phyloP scores from a whole-genome alignment of 1,140 invertebrate genomes.

The Drosophila bipectinata region DNA sequence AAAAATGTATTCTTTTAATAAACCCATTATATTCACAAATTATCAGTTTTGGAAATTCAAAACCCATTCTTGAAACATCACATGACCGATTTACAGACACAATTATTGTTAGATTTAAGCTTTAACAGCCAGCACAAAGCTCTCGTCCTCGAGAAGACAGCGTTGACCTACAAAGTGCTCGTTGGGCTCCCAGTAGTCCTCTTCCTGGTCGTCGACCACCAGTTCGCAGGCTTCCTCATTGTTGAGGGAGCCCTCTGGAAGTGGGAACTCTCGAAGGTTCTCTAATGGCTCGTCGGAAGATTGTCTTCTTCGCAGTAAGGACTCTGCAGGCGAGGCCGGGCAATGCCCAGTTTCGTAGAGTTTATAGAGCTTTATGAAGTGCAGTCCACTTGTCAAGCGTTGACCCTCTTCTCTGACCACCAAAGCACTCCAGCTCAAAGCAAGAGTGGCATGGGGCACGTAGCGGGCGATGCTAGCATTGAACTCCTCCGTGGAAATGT shows the following conservation, averaged over 20 bases:
- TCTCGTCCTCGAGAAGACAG: conserved; percentile 77
- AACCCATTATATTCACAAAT: not conserved
- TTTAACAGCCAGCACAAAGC: conserved; percentile 67
- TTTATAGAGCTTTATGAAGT: conserved; percentile 76
- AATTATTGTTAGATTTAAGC: conserved; percentile 35
- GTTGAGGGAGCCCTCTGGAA: conserved; percentile 41
- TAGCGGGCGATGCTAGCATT: conserved; percentile 65
- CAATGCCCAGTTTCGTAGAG: conserved; percentile 70
- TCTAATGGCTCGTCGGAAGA: conserved; percentile 24
- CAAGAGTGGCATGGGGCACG: conserved; percentile 72
- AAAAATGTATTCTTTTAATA: conserved; percentile 1
- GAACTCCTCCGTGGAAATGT: conserved; percentile 78
- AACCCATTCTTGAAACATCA: not conserved
- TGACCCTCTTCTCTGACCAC: conserved; percentile 50
- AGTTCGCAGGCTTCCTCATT: conserved; percentile 45
- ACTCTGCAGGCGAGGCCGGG: conserved; percentile 36
- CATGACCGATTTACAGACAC: conserved; percentile 18
- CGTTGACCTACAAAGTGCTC: conserved; percentile 74
- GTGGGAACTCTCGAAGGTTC: conserved; percentile 51
- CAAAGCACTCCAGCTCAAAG: conserved; percentile 70
- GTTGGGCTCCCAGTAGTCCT: conserved; percentile 78
- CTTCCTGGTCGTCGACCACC: conserved; percentile 63
- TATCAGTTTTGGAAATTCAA: conserved; percentile 1
- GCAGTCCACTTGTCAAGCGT: conserved; percentile 66
- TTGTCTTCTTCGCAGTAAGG: conserved; percentile 29